Base-by-base conservation (phyloP, 2,888 invertebrate genomes). In the Falcaria lacertinaria region DNA sequence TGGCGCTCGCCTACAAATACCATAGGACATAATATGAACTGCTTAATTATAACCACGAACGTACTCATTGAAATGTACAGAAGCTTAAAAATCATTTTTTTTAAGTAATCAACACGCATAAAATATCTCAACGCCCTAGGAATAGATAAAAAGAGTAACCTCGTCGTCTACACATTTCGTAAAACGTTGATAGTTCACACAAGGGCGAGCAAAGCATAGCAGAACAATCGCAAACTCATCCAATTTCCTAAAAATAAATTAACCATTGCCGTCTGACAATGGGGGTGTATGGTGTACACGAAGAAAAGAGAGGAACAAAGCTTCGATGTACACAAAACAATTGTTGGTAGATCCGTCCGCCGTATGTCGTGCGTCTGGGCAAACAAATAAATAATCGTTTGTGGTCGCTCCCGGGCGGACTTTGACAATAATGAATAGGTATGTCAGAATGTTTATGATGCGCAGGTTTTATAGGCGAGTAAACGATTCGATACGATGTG, bases 321-420 rank as follows among this genome's bases (percentile, higher is more conserved):
- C 44, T 58, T 51, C 57, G 46, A 64, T 64, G 64, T 65, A 75
- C 76, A 82, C 82, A 82, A 83, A 85, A 84, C 85, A 85, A 84
- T 81, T 78, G 85, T 81, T 67, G 60, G 82, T 85, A 71, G 60
- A 57, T 72, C 64, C 67, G 66, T 74, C 60, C 57, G 54, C 81
- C 87, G 81, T 76, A 76, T 88, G 88, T 74, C 79, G 66, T 85
- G 85, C 86, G 85, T 84, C 74, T 73, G 71, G 55, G 48, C 60
- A 74, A 74, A 77, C 69, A 80, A 79, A 78, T 67, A 80, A 75
- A 79, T 57, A 66, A 52, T 56, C 59, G 55, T 55, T 52, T 64
- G 63, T 69, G 69, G 69, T 69, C 34, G 34, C 16, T 8, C 15
- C 6, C 15, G 13, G n/a, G n/a, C n/a, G n/a, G n/a, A n/a, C n/a